Evolutionary conservation across 2,113 vertebrate genomes (phyloP), one percentile per base, ranked within the genome.

Genomic region (Phrynosoma blainvillii): DNA sequence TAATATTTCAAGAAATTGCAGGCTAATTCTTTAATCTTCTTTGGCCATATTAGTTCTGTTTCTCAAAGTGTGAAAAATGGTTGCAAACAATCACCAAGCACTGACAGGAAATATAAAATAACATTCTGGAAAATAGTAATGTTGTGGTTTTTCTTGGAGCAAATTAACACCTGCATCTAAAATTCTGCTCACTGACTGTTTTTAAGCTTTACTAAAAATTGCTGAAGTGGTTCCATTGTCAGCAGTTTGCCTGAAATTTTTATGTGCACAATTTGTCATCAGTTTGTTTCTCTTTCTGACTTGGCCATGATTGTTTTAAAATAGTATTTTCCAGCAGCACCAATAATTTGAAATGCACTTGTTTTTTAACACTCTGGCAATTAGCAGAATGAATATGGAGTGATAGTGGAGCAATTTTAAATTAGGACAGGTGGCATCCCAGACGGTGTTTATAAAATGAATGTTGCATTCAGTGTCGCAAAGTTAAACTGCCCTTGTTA

Each of bases 161-260:
- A 87, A 90, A 88, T 89, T 78, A 89, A 85, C 6, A 92, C 18
- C 54, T 85, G 47, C 80, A 32, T 52, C 4, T 87, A 59, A 0
- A 73, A 52, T 89, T 90, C 65, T 93, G 56, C 85, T 88, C 52
- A 84, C 25, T 11, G 14, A 54, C 32, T 42, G 30, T 73, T 90
- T 93, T 87, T 89, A 92, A 93, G 27, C 5, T 40, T 87, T 88
- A 79, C 47, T 84, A 74, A 90, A 88, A 90, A 56, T 75, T 91
- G 62, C 79, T 84, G 21, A 73, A 42, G n/a, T 90, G 94, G 47
- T 91, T 62, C 73, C 40, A 54, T 66, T 90, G 74, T 88, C 82
- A 91, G 87, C 62, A 92, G 88, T 93, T 89, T 93, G 68, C 82
- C 79, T 90, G 1, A 88, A 77, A 77, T 86, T 91, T 78, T 94